Base-by-base conservation (phyloP, 2,888 invertebrate genomes). In the Acholoe squamosa region DNA sequence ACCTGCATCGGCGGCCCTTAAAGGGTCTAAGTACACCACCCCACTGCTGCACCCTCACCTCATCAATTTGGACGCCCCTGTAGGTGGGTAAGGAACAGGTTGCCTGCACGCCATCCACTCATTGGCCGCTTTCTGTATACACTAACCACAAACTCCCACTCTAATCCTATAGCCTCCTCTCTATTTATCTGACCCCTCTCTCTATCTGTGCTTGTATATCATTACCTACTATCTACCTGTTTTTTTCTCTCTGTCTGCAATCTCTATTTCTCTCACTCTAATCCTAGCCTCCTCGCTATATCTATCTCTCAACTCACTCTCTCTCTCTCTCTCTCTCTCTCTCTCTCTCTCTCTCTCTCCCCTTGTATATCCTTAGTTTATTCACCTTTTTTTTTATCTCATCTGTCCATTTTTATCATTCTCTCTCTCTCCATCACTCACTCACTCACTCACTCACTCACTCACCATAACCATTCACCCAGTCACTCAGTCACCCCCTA, bases 101-200 rank as follows among this genome's bases (percentile, higher is more conserved):
- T 25, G 25, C 25, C 71, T 16, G 71, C 71, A 71, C 71, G 71
- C 71, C 71, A 71, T 71, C 25, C 25, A 71, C 71, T 71, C 71
- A 25, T 71, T 28, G 61, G 61, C 3, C 61, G 61, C n/a, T 61
- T 61, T 14, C 61, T 19, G n/a, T 19, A 61, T 19, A 12, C 19
- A n/a, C 61, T 61, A 19, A 61, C 61, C 61, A 61, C 61, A 61
- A 61, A 19, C n/a, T 28, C 28, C 71, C 14, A 22, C 25, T 25
- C 67, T 67, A 67, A 19, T 67, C 67, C 67, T 14, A 14, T 3
- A n/a, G 61, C 61, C 61, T n/a, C 7, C 7, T 3, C 61, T 61
- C 61, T 61, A 61, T 3, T 14, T 61, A 61, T 61, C 19, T 19
- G 3, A 7, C 61, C 19, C 3, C 22, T 61, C 61, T 61, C 7